Percentiles rank a stretch among this genome's conserved stretches.
phyloP scores from a whole-genome alignment of 2,888 invertebrate genomes.

The Hydroisotoma schaefferi region DNA sequence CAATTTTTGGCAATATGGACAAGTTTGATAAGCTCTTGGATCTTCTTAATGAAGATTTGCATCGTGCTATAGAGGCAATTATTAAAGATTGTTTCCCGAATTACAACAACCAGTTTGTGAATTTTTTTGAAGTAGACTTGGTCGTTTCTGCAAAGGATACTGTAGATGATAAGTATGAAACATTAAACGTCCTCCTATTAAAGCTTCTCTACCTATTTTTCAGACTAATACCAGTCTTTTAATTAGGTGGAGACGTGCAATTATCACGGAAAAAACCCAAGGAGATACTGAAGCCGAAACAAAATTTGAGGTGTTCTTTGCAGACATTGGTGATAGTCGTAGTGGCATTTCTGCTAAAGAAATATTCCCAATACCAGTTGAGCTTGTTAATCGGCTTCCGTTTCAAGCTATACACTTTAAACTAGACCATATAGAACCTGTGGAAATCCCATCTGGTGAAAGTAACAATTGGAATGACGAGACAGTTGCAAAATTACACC shows the following conservation, averaged over 20 bases:
- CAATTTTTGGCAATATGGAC: slow-evolving; percentile 21
- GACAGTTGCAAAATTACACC: slow-evolving; percentile 12
- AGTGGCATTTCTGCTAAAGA: neutral
- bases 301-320: slow-evolving; percentile 24
- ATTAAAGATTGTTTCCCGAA: slow-evolving; percentile 8
- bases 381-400: slow-evolving; percentile 23
- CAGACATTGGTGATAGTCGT: slow-evolving; percentile 27
- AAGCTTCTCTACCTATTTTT: neutral
- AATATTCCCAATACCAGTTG: slow-evolving; percentile 28
- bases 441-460: neutral
- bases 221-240: no score
- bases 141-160: slow-evolving; percentile 28
- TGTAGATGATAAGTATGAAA: slow-evolving; percentile 12
- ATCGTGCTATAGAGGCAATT: neutral
- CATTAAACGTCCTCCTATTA: neutral
- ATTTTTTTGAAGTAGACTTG: slow-evolving; percentile 21
- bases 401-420: slow-evolving; percentile 36
- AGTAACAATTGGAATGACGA: slow-evolving; percentile 13
- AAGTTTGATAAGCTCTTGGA: slow-evolving; percentile 13
- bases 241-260: slow-evolving; percentile 25
- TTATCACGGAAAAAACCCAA: slow-evolving; percentile 8
- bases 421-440: slow-evolving; percentile 24
- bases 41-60: slow-evolving; percentile 17
- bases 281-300: neutral
- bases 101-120: slow-evolving; percentile 11